Evolutionary conservation across 2,888 invertebrate species (phyloP).

Genomic region (Zaprionus lineosus): DNA sequence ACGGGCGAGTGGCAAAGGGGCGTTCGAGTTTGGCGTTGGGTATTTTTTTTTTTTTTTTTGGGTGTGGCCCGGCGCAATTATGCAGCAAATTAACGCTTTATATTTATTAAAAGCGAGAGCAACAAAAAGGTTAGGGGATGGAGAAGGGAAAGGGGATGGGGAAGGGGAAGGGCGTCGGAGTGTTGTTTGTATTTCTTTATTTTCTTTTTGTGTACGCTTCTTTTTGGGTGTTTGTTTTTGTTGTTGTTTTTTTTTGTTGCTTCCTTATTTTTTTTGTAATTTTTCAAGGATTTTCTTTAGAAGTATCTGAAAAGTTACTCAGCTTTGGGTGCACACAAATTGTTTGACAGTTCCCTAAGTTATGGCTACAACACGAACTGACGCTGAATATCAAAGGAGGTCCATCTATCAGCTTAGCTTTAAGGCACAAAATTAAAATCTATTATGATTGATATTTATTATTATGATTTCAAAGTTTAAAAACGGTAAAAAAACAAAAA

Average conservation of each 20-base stretch:
- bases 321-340: constrained; percentile 24
- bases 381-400: constrained; percentile 3
- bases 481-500: constrained; percentile 16
- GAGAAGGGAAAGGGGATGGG: too few species aligned
- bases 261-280: background rate
- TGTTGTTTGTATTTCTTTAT: constrained; percentile 5
- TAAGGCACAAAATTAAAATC: constrained; percentile 40
- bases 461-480: background rate
- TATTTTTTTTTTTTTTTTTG: constrained; percentile 20
- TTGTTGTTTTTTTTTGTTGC: background rate
- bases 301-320: constrained; percentile 24
- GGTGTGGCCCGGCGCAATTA: constrained; percentile 72
- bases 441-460: constrained; percentile 60
- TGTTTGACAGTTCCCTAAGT: constrained; percentile 53
- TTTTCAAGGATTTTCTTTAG: constrained; percentile 9
- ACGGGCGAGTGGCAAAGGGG: too few species aligned
- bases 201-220: background rate
- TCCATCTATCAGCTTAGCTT: constrained; percentile 17
- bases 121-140: too few species aligned
- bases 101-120: constrained; percentile 72
- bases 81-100: constrained; percentile 78
- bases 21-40: constrained; percentile 3
- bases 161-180: constrained; percentile 35
- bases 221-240: constrained; percentile 1
- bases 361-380: constrained; percentile 23